A percentile compares a stretch with the other conserved stretches of the same genome.
Evolutionary conservation across 2,888 invertebrate species (phyloP).

Genomic region (Chloroclystis v-ata): DNA sequence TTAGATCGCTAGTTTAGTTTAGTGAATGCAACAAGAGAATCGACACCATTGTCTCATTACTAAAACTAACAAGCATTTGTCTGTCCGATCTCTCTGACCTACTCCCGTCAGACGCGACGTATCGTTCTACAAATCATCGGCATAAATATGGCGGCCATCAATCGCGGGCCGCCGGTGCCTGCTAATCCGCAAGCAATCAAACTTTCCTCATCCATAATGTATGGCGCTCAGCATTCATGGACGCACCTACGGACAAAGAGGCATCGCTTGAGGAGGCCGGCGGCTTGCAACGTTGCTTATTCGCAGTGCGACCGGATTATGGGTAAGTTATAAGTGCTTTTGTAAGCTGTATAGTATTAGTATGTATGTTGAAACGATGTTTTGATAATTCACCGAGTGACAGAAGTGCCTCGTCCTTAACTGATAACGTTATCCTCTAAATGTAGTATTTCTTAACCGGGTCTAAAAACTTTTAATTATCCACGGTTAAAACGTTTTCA

Average conservation of each 20-base stretch:
- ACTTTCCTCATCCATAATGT: constrained; percentile 29
- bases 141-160: constrained; percentile 4
- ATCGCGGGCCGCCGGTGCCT: constrained; percentile 13
- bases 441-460: no score
- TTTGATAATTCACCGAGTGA: no score
- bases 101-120: not conserved
- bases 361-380: not conserved
- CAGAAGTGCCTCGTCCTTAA: no score
- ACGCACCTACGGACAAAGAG: constrained; percentile 9
- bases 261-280: not conserved
- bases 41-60: no score
- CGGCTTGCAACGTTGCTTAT: not conserved
- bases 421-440: no score
- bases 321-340: not conserved
- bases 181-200: constrained; percentile 27
- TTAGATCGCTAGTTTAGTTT: no score
- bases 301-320: no score
- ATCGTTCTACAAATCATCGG: constrained; percentile 1
- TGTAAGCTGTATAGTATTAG: not conserved
- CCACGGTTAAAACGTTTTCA: no score
- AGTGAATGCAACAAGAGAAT: no score
- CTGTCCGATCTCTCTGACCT: not conserved
- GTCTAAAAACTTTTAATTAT: no score
- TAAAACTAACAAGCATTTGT: not conserved
- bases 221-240: constrained; percentile 18